phyloP scores from a whole-genome alignment of 2,888 invertebrate genomes.

The Athripsodes cinereus region DNA sequence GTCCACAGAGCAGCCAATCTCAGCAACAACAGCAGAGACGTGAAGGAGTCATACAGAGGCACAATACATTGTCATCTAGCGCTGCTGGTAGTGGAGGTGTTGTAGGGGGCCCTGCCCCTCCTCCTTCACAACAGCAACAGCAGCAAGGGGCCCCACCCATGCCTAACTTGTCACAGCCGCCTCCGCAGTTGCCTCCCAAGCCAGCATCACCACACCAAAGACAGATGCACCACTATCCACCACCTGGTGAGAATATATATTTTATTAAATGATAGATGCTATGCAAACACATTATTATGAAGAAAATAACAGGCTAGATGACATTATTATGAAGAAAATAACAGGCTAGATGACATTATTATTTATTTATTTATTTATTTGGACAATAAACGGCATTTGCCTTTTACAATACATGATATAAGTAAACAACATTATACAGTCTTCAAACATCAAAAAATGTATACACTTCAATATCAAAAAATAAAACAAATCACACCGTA shows the following conservation, averaged over 20 bases:
- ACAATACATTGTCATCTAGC: slow-evolving; percentile 43
- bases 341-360: too few species aligned
- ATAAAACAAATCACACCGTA: too few species aligned
- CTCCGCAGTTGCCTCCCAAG: slow-evolving; percentile 41
- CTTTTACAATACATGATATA: too few species aligned
- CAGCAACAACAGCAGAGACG: slow-evolving; percentile 39
- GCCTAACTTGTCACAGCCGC: slow-evolving; percentile 35
- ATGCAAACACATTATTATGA: too few species aligned
- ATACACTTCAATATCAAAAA: too few species aligned
- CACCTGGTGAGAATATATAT: slow-evolving; percentile 31
- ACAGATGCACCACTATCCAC: slow-evolving; percentile 38
- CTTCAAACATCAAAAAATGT: too few species aligned
- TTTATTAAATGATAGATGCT: too few species aligned
- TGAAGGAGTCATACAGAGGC: slow-evolving; percentile 70
- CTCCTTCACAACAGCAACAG: slow-evolving; percentile 29
- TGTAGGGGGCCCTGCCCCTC: slow-evolving; percentile 29
- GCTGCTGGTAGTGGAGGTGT: background rate
- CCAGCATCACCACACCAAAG: slow-evolving; percentile 30
- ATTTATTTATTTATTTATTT: too few species aligned
- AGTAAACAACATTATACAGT: too few species aligned
- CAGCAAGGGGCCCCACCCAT: background rate
- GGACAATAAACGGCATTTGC: too few species aligned
- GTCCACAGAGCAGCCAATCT: slow-evolving; percentile 29
- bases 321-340: too few species aligned
- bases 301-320: too few species aligned